Evolutionary conservation across 2,888 invertebrate species (phyloP).

Genomic region (Lordiphosa fenestrarum): DNA sequence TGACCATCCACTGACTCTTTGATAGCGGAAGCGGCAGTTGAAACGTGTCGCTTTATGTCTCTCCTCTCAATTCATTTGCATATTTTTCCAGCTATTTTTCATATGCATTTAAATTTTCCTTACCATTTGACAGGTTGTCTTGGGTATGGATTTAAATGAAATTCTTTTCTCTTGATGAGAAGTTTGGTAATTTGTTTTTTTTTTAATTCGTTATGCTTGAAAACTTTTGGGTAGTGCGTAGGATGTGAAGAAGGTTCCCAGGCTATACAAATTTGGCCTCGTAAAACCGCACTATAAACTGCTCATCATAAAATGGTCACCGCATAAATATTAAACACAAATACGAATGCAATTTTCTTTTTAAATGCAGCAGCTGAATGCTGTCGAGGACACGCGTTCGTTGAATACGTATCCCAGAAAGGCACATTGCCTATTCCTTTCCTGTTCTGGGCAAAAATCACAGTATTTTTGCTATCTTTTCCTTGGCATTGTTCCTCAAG

Average conservation of each 20-base stretch:
- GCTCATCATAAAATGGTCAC: conserved; percentile 48
- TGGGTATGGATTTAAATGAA: conserved; percentile 7
- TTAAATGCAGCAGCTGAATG: conserved; percentile 34
- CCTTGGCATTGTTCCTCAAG: conserved; percentile 44
- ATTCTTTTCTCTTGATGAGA: background rate
- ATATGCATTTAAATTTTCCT: conserved; percentile 44
- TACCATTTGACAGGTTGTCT: conserved; percentile 60
- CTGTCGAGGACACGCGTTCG: conserved; percentile 36
- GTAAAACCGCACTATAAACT: background rate
- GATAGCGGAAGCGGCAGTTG: conserved; percentile 58
- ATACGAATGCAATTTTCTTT: conserved; percentile 49
- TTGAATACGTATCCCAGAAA: conserved; percentile 18
- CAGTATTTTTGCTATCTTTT: conserved; percentile 40
- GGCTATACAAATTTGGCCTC: background rate
- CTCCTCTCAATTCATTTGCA: conserved; percentile 59
- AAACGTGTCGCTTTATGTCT: conserved; percentile 51
- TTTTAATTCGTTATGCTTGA: too few species aligned
- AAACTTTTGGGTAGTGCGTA: too few species aligned
- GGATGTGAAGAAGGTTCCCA: too few species aligned
- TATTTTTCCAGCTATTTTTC: conserved; percentile 42
- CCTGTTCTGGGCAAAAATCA: conserved; percentile 31
- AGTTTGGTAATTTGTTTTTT: too few species aligned
- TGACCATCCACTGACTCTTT: conserved; percentile 42
- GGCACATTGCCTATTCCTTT: background rate
- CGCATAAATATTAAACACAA: conserved; percentile 68